Base-by-base conservation (phyloP, 2,797 vertebrate species). In the Octomys mimax region DNA sequence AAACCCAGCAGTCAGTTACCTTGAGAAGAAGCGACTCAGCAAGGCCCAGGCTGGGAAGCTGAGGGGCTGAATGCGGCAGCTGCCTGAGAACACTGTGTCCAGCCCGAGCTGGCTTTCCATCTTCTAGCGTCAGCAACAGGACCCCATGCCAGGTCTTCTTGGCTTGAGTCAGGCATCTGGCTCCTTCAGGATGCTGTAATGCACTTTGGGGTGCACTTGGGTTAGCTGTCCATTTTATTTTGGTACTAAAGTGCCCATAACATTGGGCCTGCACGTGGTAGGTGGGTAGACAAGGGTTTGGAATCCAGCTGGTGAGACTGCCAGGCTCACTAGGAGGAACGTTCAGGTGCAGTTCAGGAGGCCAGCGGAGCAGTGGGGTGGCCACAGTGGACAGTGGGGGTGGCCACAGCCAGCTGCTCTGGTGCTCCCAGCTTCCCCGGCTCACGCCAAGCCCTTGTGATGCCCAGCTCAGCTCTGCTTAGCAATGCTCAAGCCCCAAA, bases 391-490 rank as follows among this genome's bases (percentile, higher is more conserved):
- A 39, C 26, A 28, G 11, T 33, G 26, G 80, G 28, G 10, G 2
- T 22, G 46, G 68, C 19, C 33, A 12, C 1, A 19, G 39, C 49
- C 52, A 12, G 9, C 18, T 24, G 10, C 13, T 42, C 6, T 2
- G 0, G 24, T 57, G 59, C 8, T 36, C 26, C 0, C 11, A 0
- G 46, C 6, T 10, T 24, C 42, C 87, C 13, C 0, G 39, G 39
- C 12, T 13, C 66, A 31, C 0, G 6, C 4, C 36, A 2, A 5
- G 6, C 13, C 3, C 22, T 54, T 22, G 11, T 0, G 0, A 0
- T 0, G 73, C 21, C 14, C 0, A 1, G 7, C 73, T 78, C 22
- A 4, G 39, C 31, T 31, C 28, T 42, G 19, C 31, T 36, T 16
- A 18, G 78, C 59, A 19, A 61, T 21, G 26, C 36, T 6, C 33